phyloP scores from a whole-genome alignment of 2,797 vertebrate species.

The Myripristis murdjan region DNA sequence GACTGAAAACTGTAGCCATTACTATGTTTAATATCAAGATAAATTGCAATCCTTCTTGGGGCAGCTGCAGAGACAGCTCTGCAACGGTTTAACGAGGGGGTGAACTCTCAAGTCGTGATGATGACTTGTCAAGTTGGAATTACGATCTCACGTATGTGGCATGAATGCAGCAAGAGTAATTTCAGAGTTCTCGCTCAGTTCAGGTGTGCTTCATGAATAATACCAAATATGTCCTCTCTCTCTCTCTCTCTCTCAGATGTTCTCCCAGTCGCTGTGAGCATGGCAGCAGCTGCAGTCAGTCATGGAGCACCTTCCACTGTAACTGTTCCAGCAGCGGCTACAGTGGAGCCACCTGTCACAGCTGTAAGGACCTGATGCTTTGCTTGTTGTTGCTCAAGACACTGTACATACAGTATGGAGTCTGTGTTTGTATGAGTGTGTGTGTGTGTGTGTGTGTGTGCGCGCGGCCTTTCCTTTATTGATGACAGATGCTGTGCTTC shows the following conservation, averaged over 20 bases:
- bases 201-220: too few relatives aligned
- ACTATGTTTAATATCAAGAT: too few relatives aligned
- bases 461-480: slow-evolving; percentile 4
- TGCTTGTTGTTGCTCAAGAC: slow-evolving; percentile 15
- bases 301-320: slow-evolving; percentile 93
- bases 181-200: too few relatives aligned
- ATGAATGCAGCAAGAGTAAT: too few relatives aligned
- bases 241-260: slow-evolving; percentile 81
- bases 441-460: neutral
- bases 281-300: slow-evolving; percentile 91
- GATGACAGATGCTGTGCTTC: slow-evolving; percentile 23
- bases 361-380: slow-evolving; percentile 83
- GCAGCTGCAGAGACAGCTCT: too few relatives aligned
- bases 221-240: neutral
- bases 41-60: too few relatives aligned
- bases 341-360: slow-evolving; percentile 92
- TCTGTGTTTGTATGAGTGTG: neutral
- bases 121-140: too few relatives aligned
- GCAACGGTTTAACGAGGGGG: too few relatives aligned
- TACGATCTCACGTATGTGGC: too few relatives aligned
- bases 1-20: too few relatives aligned
- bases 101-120: too few relatives aligned
- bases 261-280: slow-evolving; percentile 94
- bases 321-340: slow-evolving; percentile 91
- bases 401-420: neutral